These are phyloP conservation scores for Myxocyprinus asiaticus DNA, from an alignment of 2,113 vertebrate genomes.

Conservation along the genomic window DNA sequence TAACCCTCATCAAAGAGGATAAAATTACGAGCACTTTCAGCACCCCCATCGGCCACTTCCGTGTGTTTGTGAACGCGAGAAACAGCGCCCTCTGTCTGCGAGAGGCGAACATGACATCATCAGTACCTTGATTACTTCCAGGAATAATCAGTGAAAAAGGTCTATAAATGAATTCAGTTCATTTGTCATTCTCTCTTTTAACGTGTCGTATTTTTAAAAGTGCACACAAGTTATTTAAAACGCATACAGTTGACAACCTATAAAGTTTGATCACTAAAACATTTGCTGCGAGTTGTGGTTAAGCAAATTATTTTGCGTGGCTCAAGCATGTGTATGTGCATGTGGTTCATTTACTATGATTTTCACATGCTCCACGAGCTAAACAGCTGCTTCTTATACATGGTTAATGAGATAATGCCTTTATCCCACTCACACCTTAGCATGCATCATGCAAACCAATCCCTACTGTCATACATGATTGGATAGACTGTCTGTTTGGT, in stretches of 20 bases:
- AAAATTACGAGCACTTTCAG: slow-evolving; percentile 27
- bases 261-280: too few species aligned
- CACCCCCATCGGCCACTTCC: slow-evolving; percentile 45
- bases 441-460: not conserved
- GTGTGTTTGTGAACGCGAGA: slow-evolving; percentile 1
- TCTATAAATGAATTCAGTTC: not conserved
- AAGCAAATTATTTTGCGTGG: not conserved
- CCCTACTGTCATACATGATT: not conserved
- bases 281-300: too few species aligned
- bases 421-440: slow-evolving; percentile 14
- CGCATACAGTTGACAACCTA: not conserved
- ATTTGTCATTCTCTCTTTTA: not conserved
- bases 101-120: not conserved
- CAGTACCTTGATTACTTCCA: not conserved
- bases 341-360: not conserved
- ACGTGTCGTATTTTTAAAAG: not conserved
- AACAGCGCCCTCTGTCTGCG: slow-evolving; percentile 12
- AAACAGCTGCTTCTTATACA: slow-evolving; percentile 29
- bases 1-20: slow-evolving; percentile 38
- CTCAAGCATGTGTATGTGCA: not conserved
- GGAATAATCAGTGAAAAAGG: not conserved
- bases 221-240: not conserved
- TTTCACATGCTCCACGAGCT: not conserved
- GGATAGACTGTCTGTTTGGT: not conserved
- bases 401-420: slow-evolving; percentile 27